Percentiles rank a stretch among this genome's conserved stretches.
phyloP scores from a whole-genome alignment of 2,797 vertebrate genomes.

The Leuciscus waleckii region DNA sequence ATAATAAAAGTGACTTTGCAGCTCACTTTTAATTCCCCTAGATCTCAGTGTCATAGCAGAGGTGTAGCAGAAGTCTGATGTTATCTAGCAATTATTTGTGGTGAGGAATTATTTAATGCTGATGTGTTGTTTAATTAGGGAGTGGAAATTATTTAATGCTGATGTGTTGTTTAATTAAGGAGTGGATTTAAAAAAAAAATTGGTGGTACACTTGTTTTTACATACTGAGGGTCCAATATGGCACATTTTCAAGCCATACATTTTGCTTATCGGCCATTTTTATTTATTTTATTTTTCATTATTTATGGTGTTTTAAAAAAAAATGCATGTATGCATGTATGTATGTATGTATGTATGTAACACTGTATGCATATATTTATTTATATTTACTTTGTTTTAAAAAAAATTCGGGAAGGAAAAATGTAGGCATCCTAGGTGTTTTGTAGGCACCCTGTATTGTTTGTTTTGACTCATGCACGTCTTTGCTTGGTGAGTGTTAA shows the following conservation, averaged over 20 bases:
- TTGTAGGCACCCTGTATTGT: neutral
- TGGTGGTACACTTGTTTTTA: neutral
- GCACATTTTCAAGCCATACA: neutral
- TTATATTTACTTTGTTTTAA: no score
- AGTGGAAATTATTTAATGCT: neutral
- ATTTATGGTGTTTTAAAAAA: neutral
- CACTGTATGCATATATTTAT: no score
- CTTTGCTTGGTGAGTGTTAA: neutral
- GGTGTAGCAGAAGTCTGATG: neutral
- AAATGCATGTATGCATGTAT: no score
- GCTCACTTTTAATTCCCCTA: neutral
- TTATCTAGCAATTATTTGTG: neutral
- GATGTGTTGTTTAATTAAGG: constrained; percentile 8
- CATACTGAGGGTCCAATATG: neutral
- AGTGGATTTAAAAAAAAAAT: neutral
- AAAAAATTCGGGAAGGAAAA: neutral
- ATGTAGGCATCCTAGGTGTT: neutral
- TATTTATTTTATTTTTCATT: neutral
- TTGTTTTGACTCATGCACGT: neutral
- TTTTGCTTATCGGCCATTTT: neutral
- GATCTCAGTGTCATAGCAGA: neutral
- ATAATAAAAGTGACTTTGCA: neutral
- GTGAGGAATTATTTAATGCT: neutral
- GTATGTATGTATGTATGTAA: no score
- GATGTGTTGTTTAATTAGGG: constrained; percentile 9